These are phyloP conservation scores for Lutjanus campechanus DNA, from an alignment of 2,797 vertebrate species.

Conservation along the genomic window DNA sequence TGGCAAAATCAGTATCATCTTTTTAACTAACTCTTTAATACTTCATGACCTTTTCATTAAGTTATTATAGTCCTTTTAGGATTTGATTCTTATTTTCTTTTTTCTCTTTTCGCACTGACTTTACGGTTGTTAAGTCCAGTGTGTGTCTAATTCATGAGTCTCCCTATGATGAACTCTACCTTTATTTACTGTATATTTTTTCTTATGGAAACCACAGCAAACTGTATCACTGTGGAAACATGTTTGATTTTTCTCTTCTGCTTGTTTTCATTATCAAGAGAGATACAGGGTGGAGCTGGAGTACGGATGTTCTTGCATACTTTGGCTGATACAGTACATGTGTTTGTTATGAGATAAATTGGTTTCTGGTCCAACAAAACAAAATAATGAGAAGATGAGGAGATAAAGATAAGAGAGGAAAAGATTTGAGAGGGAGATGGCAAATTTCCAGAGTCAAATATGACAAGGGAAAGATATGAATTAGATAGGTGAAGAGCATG, in stretches of 20 bases:
- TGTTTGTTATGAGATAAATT: neutral
- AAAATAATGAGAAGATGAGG: neutral
- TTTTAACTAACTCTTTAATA: conserved; percentile 2
- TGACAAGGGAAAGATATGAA: neutral
- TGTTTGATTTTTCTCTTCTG: neutral
- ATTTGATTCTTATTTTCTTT: too few species aligned
- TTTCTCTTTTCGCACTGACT: neutral
- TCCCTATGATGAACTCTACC: neutral
- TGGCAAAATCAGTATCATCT: conserved; percentile 2
- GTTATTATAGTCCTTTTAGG: neutral
- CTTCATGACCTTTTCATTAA: neutral
- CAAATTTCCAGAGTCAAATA: conserved; percentile 19
- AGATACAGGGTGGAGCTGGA: neutral
- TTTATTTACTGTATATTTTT: neutral
- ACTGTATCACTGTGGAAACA: too few species aligned
- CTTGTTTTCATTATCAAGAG: neutral
- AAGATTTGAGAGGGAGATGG: neutral
- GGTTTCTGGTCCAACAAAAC: neutral
- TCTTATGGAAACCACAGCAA: neutral
- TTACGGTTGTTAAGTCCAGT: neutral
- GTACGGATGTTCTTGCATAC: too few species aligned
- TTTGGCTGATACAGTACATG: too few species aligned
- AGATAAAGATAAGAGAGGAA: neutral
- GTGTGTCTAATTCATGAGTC: neutral
- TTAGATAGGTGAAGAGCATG: neutral